Percentiles rank a stretch among this genome's conserved stretches.
These are phyloP conservation scores for Chiroxiphia lanceolata DNA, from an alignment of 2,797 vertebrate species.

Conservation along the genomic window DNA sequence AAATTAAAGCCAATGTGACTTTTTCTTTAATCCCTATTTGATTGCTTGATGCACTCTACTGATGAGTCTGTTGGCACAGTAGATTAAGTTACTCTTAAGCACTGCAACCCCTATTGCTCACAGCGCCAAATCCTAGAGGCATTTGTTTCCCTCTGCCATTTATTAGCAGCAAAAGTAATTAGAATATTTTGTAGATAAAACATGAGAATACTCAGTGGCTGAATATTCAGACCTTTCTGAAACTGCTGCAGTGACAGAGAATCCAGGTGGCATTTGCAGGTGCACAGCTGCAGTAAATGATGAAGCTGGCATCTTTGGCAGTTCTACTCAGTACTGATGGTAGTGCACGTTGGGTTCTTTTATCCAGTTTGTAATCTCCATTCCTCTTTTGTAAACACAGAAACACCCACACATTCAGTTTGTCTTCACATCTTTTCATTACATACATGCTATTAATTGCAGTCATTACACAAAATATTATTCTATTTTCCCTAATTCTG, in stretches of 20 bases:
- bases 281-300: constrained; percentile 47
- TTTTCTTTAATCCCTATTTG: constrained; percentile 64
- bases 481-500: background rate
- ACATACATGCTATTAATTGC: background rate
- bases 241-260: constrained; percentile 22
- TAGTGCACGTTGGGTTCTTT: background rate
- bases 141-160: constrained; percentile 10
- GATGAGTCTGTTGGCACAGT: constrained; percentile 20
- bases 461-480: background rate
- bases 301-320: constrained; percentile 28
- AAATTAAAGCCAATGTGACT: constrained; percentile 48
- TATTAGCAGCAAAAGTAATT: constrained; percentile 54
- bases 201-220: background rate
- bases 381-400: background rate
- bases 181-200: constrained; percentile 40
- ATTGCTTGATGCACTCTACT: constrained; percentile 55
- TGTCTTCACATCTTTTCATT: background rate
- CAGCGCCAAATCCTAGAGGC: constrained; percentile 21
- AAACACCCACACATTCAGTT: background rate
- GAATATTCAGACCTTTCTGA: constrained; percentile 40
- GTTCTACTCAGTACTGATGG: background rate
- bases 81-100: constrained; percentile 57
- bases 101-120: background rate
- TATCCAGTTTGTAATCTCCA: background rate
- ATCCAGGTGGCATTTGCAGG: constrained; percentile 40